A percentile compares a stretch with the other conserved stretches of the same genome.
Evolutionary conservation across 2,888 invertebrate species (phyloP).

Genomic region (Mylabris sibirica): DNA sequence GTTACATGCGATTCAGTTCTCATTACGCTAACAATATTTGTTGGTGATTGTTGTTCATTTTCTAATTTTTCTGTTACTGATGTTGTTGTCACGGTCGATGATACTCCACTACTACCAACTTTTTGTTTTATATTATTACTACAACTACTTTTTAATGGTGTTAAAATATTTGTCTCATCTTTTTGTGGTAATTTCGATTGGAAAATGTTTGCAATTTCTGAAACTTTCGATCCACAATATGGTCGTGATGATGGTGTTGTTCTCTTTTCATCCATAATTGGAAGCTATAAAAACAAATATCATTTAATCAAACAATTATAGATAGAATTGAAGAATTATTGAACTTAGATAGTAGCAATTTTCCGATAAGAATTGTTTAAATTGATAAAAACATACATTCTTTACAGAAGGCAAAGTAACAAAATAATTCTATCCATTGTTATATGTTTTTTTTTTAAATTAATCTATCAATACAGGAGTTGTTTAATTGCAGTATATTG

Average conservation of each 20-base stretch:
- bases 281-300: slow-evolving; percentile 17
- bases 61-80: slow-evolving; percentile 38
- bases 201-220: slow-evolving; percentile 90
- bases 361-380: not conserved
- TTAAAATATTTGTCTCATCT: slow-evolving; percentile 42
- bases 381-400: not conserved
- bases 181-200: slow-evolving; percentile 60
- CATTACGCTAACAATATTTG: slow-evolving; percentile 66
- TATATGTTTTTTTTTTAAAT: not conserved
- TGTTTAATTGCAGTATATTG: not conserved
- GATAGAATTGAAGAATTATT: not conserved
- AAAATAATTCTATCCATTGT: not conserved
- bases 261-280: slow-evolving; percentile 11
- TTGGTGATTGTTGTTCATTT: slow-evolving; percentile 55
- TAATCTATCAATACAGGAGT: not conserved
- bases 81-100: slow-evolving; percentile 34
- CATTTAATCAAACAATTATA: not conserved
- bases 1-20: slow-evolving; percentile 89
- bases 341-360: not conserved
- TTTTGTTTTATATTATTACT: slow-evolving; percentile 25
- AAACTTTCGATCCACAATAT: slow-evolving; percentile 75
- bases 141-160: slow-evolving; percentile 29
- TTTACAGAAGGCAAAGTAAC: too few species aligned
- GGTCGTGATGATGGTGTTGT: slow-evolving; percentile 24
- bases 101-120: slow-evolving; percentile 43